These are phyloP conservation scores for Mustela lutreola DNA, from an alignment of 2,113 vertebrate species.

Conservation along the genomic window DNA sequence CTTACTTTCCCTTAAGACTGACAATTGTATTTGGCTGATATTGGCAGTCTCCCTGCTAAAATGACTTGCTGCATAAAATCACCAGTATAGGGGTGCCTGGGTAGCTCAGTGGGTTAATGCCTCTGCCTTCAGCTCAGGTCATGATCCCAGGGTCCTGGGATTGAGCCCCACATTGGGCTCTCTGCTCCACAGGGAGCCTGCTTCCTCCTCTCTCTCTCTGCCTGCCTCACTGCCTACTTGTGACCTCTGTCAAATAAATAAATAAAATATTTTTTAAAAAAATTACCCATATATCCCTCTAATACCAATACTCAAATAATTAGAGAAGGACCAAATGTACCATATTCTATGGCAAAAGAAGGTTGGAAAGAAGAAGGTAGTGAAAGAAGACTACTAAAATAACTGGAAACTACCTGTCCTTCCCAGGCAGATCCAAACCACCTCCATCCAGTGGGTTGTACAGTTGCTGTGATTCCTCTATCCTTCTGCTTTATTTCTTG, in stretches of 20 bases:
- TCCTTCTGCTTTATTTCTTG: neutral
- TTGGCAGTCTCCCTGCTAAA: neutral
- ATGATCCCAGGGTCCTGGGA: no score
- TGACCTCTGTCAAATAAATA: no score
- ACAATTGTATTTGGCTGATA: constrained; percentile 36
- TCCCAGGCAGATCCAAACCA: neutral
- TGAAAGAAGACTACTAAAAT: neutral
- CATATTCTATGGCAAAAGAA: neutral
- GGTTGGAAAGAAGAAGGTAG: neutral
- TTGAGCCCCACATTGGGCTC: no score
- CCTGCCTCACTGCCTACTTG: no score
- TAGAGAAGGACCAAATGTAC: neutral
- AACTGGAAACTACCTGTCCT: neutral
- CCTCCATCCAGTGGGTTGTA: neutral
- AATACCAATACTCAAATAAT: neutral
- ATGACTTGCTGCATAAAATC: neutral
- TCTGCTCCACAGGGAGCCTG: no score
- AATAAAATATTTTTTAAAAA: neutral
- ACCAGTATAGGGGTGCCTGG: neutral
- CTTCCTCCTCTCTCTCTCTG: no score
- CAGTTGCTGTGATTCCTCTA: neutral
- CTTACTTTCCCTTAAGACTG: neutral
- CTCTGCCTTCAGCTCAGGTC: no score
- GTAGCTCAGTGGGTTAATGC: no score
- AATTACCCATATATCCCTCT: neutral